phyloP scores from a whole-genome alignment of 2,113 vertebrate species.

The Megaleporinus macrocephalus region DNA sequence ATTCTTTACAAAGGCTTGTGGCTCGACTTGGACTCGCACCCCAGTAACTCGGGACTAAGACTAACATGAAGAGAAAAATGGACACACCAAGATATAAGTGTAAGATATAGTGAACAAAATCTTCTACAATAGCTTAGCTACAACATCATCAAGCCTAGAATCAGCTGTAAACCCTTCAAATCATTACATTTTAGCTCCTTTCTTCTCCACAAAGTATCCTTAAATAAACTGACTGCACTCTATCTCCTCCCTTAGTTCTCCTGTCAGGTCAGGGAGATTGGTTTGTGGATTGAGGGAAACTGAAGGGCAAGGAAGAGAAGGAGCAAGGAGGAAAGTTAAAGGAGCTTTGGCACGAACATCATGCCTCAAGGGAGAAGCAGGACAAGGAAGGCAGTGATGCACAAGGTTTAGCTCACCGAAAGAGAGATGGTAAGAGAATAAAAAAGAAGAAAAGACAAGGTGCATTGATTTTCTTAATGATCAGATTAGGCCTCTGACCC shows the following conservation, averaged over 20 bases:
- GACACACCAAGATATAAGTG: no score
- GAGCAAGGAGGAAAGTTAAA: conserved; percentile 14
- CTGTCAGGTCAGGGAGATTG: background rate
- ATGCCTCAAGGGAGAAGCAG: background rate
- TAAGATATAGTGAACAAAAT: background rate
- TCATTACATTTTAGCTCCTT: background rate
- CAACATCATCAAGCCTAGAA: background rate
- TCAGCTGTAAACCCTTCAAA: background rate
- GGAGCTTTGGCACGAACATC: background rate
- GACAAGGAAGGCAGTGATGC: background rate
- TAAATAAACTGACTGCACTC: background rate
- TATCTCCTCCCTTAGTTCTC: background rate
- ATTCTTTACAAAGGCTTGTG: no score
- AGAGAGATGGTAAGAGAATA: conserved; percentile 26
- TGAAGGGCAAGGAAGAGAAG: background rate
- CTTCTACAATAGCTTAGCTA: background rate
- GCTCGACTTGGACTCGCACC: no score
- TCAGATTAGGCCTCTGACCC: conserved; percentile 6
- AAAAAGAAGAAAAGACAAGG: conserved; percentile 8
- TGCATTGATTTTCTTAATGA: conserved; percentile 51
- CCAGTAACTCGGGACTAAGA: no score
- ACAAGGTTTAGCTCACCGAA: conserved; percentile 3
- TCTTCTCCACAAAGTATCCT: background rate
- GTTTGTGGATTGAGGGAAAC: background rate
- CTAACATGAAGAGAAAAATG: no score